Conservation (phyloP, 2,797 vertebrate genomes). For the Lophotriccus pileatus region DNA sequence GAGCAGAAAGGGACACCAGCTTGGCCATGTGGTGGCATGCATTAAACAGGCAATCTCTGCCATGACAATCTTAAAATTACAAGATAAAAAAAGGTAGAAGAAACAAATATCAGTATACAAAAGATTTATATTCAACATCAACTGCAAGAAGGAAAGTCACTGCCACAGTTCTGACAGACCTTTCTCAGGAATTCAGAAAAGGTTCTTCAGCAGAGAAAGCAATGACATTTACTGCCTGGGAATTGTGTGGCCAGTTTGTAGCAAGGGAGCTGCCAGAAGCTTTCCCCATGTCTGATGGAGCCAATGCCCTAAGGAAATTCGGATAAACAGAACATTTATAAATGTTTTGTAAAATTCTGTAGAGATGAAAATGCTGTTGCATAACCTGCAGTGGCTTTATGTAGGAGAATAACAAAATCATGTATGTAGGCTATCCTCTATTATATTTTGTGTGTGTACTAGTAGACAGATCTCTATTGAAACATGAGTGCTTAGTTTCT, state of each 20-base stretch:
- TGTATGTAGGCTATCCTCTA: background rate
- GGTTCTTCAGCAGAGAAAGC: background rate
- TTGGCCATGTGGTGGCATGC: too few relatives aligned
- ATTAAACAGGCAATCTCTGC: background rate
- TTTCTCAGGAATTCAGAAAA: background rate
- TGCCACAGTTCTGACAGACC: background rate
- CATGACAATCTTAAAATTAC: background rate
- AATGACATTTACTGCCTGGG: background rate
- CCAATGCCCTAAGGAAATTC: background rate
- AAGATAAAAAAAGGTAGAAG: background rate
- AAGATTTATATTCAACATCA: background rate
- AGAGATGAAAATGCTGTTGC: background rate
- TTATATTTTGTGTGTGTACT: background rate
- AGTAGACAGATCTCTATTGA: background rate
- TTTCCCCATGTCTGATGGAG: fast-evolving
- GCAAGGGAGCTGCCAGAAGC: fast-evolving
- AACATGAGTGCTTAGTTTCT: background rate
- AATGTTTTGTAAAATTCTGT: background rate
- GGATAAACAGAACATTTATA: background rate
- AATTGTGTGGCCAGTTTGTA: background rate
- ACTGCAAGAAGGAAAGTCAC: background rate
- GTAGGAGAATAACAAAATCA: background rate
- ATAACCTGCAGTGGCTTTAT: background rate
- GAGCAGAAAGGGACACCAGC: background rate
- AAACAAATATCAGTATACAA: background rate